Percentiles rank a stretch among this genome's conserved stretches.
These are phyloP conservation scores for Buceros bicornis DNA, from an alignment of 2,797 vertebrate genomes.

Conservation along the genomic window DNA sequence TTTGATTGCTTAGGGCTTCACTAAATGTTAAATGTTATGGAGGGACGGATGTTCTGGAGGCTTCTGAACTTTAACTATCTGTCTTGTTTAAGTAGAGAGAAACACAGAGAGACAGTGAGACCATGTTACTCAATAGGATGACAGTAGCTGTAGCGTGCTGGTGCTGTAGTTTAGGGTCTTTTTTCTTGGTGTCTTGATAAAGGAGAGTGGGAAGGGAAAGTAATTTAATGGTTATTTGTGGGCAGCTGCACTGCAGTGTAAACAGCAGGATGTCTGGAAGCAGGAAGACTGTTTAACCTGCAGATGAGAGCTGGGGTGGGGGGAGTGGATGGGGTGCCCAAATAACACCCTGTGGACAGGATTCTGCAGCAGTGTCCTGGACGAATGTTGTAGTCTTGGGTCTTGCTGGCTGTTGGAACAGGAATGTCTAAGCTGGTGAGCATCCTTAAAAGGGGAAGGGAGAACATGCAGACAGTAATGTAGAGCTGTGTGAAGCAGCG, in stretches of 20 bases:
- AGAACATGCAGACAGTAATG: constrained; percentile 11
- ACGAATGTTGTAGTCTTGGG: not conserved
- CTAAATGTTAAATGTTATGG: not conserved
- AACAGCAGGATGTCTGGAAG: not conserved
- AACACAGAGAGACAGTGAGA: not conserved
- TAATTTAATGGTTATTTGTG: not conserved
- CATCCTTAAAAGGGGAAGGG: not conserved
- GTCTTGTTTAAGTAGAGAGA: not conserved
- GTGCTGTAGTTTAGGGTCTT: not conserved
- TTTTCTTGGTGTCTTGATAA: not conserved
- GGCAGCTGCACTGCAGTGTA: not conserved
- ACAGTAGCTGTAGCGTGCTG: not conserved
- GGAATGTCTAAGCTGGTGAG: not conserved
- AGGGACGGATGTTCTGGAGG: not conserved
- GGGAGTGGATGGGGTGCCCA: not conserved
- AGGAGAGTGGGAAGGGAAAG: not conserved
- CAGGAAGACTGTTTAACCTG: not conserved
- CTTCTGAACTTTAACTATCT: not conserved
- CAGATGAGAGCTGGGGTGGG: not conserved
- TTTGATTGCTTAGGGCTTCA: not conserved
- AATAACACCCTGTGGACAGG: not conserved
- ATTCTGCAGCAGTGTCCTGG: not conserved
- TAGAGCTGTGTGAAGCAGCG: constrained; percentile 28
- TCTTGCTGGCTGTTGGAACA: not conserved
- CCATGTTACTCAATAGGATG: not conserved